Conservation (phyloP, 2,888 invertebrate species). For the Meandrusa payeni region DNA sequence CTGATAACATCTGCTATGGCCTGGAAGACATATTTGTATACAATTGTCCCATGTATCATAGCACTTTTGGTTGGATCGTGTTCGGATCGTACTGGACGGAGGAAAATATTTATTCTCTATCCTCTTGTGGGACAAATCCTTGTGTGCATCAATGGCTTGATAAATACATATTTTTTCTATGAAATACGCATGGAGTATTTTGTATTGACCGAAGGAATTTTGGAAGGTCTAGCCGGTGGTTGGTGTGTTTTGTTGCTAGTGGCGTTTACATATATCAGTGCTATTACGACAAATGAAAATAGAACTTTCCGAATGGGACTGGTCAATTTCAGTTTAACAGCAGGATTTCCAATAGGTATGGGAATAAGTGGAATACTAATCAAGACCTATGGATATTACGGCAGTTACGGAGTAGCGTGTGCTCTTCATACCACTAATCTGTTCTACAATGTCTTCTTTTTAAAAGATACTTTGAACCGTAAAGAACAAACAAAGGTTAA, state of each 20-base stretch:
- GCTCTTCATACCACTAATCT: slow-evolving; percentile 84
- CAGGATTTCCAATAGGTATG: slow-evolving; percentile 93
- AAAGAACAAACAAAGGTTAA: slow-evolving; percentile 56
- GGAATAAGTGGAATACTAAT: slow-evolving; percentile 88
- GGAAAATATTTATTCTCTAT: slow-evolving; percentile 87
- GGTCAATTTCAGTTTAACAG: slow-evolving; percentile 90
- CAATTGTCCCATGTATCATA: slow-evolving; percentile 86
- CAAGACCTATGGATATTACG: slow-evolving; percentile 87
- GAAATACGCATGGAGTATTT: slow-evolving; percentile 87
- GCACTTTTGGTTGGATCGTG: slow-evolving; percentile 90
- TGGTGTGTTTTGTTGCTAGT: slow-evolving; percentile 92
- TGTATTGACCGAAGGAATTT: slow-evolving; percentile 86
- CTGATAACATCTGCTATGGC: slow-evolving; percentile 87
- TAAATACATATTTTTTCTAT: slow-evolving; percentile 88
- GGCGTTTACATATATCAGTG: slow-evolving; percentile 90
- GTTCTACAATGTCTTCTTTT: slow-evolving; percentile 82
- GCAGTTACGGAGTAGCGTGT: slow-evolving; percentile 86
- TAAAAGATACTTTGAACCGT: slow-evolving; percentile 81
- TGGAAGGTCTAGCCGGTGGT: slow-evolving; percentile 88
- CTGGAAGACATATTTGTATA: slow-evolving; percentile 90
- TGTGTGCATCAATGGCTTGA: slow-evolving; percentile 84
- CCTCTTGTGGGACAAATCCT: slow-evolving; percentile 87
- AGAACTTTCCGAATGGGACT: slow-evolving; percentile 92
- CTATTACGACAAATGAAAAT: slow-evolving; percentile 87
- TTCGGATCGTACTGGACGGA: slow-evolving; percentile 83